A percentile compares a stretch with the other conserved stretches of the same genome.
Evolutionary conservation across 2,113 vertebrate species (phyloP).

Genomic region (Galeopterus variegatus): DNA sequence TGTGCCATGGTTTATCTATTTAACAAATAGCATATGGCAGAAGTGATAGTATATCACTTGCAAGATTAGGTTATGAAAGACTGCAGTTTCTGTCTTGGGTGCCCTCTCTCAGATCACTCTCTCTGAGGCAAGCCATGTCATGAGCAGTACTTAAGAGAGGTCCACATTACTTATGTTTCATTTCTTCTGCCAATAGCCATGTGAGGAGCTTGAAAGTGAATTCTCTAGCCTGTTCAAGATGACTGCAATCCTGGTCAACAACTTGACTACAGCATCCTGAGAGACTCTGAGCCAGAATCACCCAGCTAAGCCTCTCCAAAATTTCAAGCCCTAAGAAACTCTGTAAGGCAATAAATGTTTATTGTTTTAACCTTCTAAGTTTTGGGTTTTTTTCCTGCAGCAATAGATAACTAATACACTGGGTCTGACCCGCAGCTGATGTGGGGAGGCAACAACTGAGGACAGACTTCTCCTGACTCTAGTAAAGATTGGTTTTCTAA

Average conservation of each 20-base stretch:
- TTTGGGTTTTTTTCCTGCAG: neutral
- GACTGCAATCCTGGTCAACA: neutral
- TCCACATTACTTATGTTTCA: neutral
- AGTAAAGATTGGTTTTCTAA: conserved; percentile 6
- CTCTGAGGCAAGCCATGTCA: neutral
- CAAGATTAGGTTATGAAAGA: conserved; percentile 33
- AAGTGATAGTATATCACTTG: neutral
- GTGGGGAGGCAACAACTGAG: neutral
- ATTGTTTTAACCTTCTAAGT: conserved; percentile 22
- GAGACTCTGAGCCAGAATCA: neutral
- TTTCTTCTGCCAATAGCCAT: neutral
- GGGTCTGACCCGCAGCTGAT: neutral
- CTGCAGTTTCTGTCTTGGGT: neutral
- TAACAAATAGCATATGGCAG: neutral
- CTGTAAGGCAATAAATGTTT: neutral
- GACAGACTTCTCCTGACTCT: neutral
- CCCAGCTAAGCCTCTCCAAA: conserved; percentile 15
- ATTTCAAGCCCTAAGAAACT: conserved; percentile 15
- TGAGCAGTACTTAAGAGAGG: neutral
- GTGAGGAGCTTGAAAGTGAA: neutral
- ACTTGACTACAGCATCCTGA: neutral
- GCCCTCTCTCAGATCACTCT: neutral
- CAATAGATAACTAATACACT: neutral
- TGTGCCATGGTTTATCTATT: neutral
- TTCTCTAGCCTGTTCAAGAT: neutral